Evolutionary conservation across 1,140 invertebrate species (phyloP).

Genomic region (Diabrotica virgifera): DNA sequence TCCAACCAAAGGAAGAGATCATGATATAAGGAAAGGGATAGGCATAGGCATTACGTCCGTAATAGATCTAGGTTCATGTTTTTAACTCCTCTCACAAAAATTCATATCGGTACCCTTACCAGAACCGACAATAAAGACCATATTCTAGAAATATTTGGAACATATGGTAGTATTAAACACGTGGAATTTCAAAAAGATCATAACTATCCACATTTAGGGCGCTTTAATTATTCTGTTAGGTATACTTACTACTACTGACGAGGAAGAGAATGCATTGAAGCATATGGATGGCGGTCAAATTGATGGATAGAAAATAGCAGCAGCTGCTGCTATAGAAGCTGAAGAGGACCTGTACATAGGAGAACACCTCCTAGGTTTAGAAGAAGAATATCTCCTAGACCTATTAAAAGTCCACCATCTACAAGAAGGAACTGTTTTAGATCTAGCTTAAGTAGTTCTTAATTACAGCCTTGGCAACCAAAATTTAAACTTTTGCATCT

Average conservation of each 20-base stretch:
- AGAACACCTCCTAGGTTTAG: slow-evolving; percentile 50
- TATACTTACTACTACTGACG: slow-evolving; percentile 89
- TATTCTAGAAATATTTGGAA: slow-evolving; percentile 91
- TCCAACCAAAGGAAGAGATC: too few relatives aligned
- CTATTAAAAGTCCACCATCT: slow-evolving; percentile 56
- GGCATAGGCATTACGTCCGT: slow-evolving; percentile 59
- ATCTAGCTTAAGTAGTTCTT: slow-evolving; percentile 75
- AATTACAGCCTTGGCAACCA: too few relatives aligned
- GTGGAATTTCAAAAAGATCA: slow-evolving; percentile 89
- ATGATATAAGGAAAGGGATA: too few relatives aligned
- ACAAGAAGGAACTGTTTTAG: slow-evolving; percentile 73
- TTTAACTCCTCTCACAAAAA: slow-evolving; percentile 83
- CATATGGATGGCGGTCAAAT: slow-evolving; percentile 97
- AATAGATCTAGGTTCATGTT: slow-evolving; percentile 54
- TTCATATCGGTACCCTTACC: slow-evolving; percentile 89
- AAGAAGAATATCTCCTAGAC: slow-evolving; percentile 60
- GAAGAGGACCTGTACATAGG: slow-evolving; percentile 44
- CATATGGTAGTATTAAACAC: slow-evolving; percentile 86
- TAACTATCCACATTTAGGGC: slow-evolving; percentile 77
- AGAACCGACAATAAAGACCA: slow-evolving; percentile 93
- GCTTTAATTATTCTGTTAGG: slow-evolving; percentile 95
- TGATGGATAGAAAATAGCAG: slow-evolving; percentile 92
- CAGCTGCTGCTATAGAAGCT: slow-evolving; percentile 74
- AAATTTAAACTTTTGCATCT: too few relatives aligned
- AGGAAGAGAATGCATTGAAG: slow-evolving; percentile 97